Evolutionary conservation across 2,797 vertebrate genomes (phyloP).

Genomic region (Sciurus carolinensis): DNA sequence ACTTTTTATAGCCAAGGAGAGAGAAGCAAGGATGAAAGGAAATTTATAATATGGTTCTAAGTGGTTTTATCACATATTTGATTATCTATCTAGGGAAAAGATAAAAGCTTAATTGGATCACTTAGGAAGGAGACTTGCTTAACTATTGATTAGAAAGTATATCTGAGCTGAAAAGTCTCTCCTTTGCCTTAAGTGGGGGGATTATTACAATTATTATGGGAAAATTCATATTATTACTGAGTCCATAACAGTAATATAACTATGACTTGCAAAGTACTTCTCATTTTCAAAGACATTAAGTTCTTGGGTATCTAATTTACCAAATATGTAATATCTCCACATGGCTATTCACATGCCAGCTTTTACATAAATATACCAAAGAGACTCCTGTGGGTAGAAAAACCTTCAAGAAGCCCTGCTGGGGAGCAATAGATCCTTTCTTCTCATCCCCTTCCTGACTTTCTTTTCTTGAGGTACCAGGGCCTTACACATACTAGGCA

Average conservation of each 20-base stretch:
- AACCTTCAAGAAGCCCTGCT: not conserved
- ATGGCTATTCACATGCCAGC: not conserved
- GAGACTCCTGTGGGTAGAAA: not conserved
- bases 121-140: slow-evolving; percentile 67
- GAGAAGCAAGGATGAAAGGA: slow-evolving; percentile 58
- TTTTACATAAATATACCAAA: not conserved
- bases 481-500: no score
- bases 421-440: not conserved
- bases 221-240: slow-evolving; percentile 54
- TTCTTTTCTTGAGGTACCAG: no score
- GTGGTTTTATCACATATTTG: slow-evolving; percentile 67
- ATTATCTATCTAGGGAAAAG: slow-evolving; percentile 68
- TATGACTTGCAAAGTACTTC: slow-evolving; percentile 51
- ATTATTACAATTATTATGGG: slow-evolving; percentile 20
- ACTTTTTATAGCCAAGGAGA: slow-evolving; percentile 24
- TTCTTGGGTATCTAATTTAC: slow-evolving; percentile 53
- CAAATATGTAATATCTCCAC: not conserved
- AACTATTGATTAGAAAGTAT: slow-evolving; percentile 70
- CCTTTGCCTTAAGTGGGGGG: slow-evolving; percentile 53
- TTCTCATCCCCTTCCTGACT: not conserved
- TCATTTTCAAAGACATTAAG: slow-evolving; percentile 67
- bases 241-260: not conserved
- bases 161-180: slow-evolving; percentile 43
- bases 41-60: slow-evolving; percentile 68
- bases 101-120: slow-evolving; percentile 66